Conservation (phyloP, 2,888 invertebrate genomes). For the Dynastes hyllus region DNA sequence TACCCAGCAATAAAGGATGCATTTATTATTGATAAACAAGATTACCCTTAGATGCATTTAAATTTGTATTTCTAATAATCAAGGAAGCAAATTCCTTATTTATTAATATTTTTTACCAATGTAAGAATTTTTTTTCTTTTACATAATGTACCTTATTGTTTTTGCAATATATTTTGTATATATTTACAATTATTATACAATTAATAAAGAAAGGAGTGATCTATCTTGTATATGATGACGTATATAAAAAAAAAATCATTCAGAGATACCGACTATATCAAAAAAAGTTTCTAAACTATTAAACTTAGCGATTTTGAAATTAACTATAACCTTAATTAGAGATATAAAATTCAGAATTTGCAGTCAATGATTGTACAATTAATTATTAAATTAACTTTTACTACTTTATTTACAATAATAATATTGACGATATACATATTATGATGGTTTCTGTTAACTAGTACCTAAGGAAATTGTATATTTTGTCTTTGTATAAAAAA, state of each 20-base stretch:
- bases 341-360: too few relatives aligned
- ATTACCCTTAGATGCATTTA: neutral
- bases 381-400: too few relatives aligned
- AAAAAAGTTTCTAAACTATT: too few relatives aligned
- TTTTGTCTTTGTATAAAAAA: conserved; percentile 9
- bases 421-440: neutral
- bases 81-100: neutral
- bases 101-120: neutral
- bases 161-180: neutral
- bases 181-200: neutral
- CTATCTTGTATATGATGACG: too few relatives aligned
- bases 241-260: too few relatives aligned
- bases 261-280: too few relatives aligned
- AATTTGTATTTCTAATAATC: neutral
- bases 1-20: neutral
- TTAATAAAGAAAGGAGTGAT: neutral
- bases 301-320: too few relatives aligned
- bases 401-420: neutral
- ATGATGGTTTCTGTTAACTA: conserved; percentile 23
- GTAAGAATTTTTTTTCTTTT: conserved; percentile 1
- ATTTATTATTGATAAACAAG: neutral
- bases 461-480: conserved; percentile 34
- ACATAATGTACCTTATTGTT: neutral
- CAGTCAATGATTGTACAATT: too few relatives aligned
- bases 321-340: too few relatives aligned